Evolutionary conservation across 2,888 invertebrate genomes (phyloP), one percentile per base, ranked within the genome.

Genomic region (Pogonocherus hispidulus): DNA sequence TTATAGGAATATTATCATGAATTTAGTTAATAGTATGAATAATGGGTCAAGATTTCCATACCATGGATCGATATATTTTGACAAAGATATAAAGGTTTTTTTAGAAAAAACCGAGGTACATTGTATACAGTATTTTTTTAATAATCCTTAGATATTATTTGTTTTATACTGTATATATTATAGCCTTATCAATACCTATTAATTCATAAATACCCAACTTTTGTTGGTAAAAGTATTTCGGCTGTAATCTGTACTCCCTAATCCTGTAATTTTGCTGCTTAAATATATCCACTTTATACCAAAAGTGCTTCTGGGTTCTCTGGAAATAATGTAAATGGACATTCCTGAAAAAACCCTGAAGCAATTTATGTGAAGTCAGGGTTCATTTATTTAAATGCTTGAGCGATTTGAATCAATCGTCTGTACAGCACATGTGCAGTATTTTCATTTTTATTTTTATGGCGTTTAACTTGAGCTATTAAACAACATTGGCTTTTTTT

Each of bases 391-490:
- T 73, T 72, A 72, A 73, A 72, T 68, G 72, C 64, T 63, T 60
- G 67, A 66, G 49, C 73, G 71, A 73, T 72, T 75, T 75, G 72
- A 75, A 72, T 73, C 75, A 75, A 73, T 75, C 72, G 70, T 55
- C 44, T 72, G 65, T 66, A 72, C 57, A 44, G 67, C 67, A 66
- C 69, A 63, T 72, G 49, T 57, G 66, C 52, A 41, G 35, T 23
- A 32, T 51, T 67, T 63, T 66, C 55, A 56, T 63, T 57, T 72
- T 69, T 70, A 62, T 70, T 75, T 67, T 69, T 69, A 64, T 72
- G 66, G 70, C 69, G 72, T 66, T 67, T 57, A 73, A 66, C 71
- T 71, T 51, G 57, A 71, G 66, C 72, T 51, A 67, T 72, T 66
- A 69, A 72, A 71, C 74, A 70, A 72, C 69, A 69, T 67, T 69